Evolutionary conservation across 2,113 vertebrate genomes (phyloP).

Genomic region (Brevimyrus niger): DNA sequence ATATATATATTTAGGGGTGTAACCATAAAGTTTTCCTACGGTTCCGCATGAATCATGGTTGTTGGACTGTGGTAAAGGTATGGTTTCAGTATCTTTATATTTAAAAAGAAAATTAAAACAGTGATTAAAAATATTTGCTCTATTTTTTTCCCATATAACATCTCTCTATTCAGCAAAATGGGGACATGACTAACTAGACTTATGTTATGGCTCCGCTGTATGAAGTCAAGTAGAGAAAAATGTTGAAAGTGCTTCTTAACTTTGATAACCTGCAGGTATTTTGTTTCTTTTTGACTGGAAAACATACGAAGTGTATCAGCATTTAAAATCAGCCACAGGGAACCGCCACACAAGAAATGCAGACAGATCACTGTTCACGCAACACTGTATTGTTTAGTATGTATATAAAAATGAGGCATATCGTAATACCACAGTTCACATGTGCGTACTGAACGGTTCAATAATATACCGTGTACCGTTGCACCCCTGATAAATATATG

Average conservation of each 20-base stretch:
- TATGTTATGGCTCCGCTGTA: not conserved
- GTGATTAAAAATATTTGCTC: not conserved
- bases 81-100: not conserved
- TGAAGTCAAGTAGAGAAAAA: not conserved
- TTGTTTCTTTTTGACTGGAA: not conserved
- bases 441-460: not conserved
- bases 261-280: not conserved
- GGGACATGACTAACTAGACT: not conserved
- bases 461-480: not conserved
- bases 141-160: too few species aligned
- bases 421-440: not conserved
- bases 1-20: not conserved
- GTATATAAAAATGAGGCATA: not conserved
- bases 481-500: not conserved
- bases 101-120: not conserved
- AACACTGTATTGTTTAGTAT: not conserved
- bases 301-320: not conserved
- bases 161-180: not conserved
- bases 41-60: not conserved
- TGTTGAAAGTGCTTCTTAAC: not conserved
- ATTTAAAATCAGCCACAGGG: not conserved
- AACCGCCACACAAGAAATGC: not conserved
- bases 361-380: not conserved
- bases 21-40: slow-evolving; percentile 15
- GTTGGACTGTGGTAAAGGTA: not conserved